phyloP scores from a whole-genome alignment of 1,140 invertebrate genomes.

The Drosophila nebulosa region DNA sequence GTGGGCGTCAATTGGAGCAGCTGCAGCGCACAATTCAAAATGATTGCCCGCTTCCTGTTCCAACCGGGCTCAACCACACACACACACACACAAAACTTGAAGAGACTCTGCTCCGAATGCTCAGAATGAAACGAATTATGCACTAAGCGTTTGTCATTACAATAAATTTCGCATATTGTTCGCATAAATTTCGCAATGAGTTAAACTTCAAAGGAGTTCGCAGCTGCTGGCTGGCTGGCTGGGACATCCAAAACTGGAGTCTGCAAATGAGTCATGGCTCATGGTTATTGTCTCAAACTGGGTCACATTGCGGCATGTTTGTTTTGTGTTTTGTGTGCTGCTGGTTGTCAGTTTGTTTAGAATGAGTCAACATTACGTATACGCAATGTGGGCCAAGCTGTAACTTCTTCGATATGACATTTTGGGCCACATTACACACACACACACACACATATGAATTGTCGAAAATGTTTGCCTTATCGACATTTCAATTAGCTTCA shows the following conservation, averaged over 20 bases:
- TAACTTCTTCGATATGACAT: slow-evolving; percentile 54
- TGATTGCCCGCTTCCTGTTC: slow-evolving; percentile 71
- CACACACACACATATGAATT: background rate
- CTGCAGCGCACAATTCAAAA: slow-evolving; percentile 35
- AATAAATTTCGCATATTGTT: slow-evolving; percentile 78
- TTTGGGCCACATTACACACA: background rate
- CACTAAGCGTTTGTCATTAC: slow-evolving; percentile 76
- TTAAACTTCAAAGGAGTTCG: slow-evolving; percentile 65
- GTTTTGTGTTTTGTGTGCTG: slow-evolving; percentile 7
- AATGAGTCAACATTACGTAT: slow-evolving; percentile 73
- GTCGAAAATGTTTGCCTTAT: slow-evolving; percentile 69
- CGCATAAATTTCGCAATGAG: slow-evolving; percentile 65
- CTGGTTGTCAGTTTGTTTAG: slow-evolving; percentile 17
- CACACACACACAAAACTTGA: slow-evolving; percentile 15
- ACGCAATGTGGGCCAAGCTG: slow-evolving; percentile 66
- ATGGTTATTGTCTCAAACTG: slow-evolving; percentile 50
- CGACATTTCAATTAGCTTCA: slow-evolving; percentile 72
- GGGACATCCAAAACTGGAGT: slow-evolving; percentile 65
- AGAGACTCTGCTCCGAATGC: slow-evolving; percentile 11
- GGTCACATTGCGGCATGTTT: slow-evolving; percentile 55
- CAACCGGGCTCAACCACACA: background rate
- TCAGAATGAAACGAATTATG: slow-evolving; percentile 53
- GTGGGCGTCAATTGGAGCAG: slow-evolving; percentile 75
- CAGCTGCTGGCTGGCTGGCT: slow-evolving; percentile 18
- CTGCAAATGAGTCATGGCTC: slow-evolving; percentile 47